Conservation (phyloP, 2,888 invertebrate genomes). For the Quadroppia sp. region DNA sequence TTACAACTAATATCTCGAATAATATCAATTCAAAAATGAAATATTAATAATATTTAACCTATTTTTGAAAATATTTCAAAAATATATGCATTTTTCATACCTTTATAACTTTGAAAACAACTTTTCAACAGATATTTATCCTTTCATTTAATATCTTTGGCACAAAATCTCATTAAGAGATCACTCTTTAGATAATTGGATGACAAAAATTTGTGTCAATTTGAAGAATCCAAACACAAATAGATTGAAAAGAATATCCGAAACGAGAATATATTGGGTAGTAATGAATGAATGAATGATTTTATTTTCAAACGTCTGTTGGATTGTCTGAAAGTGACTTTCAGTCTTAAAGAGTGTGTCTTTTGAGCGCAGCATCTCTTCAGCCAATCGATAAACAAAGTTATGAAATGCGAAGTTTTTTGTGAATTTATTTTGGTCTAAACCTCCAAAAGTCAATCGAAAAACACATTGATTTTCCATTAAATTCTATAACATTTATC, state of each 20-base stretch:
- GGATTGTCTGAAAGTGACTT: slow-evolving; percentile 27
- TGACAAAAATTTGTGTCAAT: no score
- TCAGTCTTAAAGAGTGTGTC: background rate
- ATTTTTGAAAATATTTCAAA: no score
- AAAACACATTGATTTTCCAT: background rate
- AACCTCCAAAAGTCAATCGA: background rate
- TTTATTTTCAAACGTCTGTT: background rate
- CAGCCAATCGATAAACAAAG: slow-evolving; percentile 30
- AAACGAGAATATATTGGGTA: background rate
- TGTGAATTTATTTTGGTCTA: background rate
- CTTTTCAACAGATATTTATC: no score
- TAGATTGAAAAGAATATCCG: slow-evolving; percentile 9
- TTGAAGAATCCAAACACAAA: background rate
- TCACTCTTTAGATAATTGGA: no score
- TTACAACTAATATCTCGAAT: no score
- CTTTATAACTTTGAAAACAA: no score
- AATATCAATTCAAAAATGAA: no score
- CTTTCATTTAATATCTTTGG: no score
- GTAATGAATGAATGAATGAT: background rate
- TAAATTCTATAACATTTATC: slow-evolving; percentile 4
- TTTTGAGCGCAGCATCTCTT: slow-evolving; percentile 33
- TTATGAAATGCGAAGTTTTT: slow-evolving; percentile 25
- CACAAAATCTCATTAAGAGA: no score
- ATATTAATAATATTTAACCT: no score
- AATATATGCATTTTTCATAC: no score